Evolutionary conservation across 2,888 invertebrate species (phyloP).

Genomic region (Oscheius sp.): DNA sequence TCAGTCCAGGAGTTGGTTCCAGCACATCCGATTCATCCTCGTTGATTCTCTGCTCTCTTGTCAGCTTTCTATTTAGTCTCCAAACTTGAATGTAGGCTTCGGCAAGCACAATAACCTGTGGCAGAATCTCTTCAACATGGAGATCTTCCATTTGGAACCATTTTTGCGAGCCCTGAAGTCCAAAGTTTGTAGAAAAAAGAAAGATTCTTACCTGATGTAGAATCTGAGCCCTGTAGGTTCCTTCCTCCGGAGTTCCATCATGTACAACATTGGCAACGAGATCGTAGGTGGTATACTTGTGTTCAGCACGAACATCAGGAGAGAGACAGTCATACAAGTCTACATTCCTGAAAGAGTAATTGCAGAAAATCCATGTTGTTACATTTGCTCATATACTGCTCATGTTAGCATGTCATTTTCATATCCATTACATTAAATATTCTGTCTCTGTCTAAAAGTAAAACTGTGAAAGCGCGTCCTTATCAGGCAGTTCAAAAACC

Average conservation of each 20-base stretch:
- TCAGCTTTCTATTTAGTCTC: constrained; percentile 69
- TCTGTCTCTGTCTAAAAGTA: too few relatives aligned
- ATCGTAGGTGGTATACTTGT: constrained; percentile 89
- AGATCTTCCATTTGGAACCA: constrained; percentile 94
- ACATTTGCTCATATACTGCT: too few relatives aligned
- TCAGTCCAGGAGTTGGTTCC: constrained; percentile 1
- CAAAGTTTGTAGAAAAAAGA: not conserved
- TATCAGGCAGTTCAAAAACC: too few relatives aligned
- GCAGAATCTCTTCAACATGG: constrained; percentile 95
- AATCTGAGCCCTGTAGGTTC: constrained; percentile 93
- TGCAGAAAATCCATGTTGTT: not conserved
- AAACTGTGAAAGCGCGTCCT: too few relatives aligned
- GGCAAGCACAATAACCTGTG: constrained; percentile 98
- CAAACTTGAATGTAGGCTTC: constrained; percentile 93
- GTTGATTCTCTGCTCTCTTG: constrained; percentile 66
- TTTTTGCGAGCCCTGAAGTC: constrained; percentile 81
- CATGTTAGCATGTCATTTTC: too few relatives aligned
- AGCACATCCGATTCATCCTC: constrained; percentile 47
- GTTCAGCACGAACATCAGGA: constrained; percentile 80
- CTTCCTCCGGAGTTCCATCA: constrained; percentile 94
- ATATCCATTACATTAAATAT: too few relatives aligned
- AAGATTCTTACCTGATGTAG: constrained; percentile 80
- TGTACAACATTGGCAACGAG: constrained; percentile 98
- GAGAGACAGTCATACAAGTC: constrained; percentile 95
- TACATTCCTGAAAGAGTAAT: constrained; percentile 83